These are phyloP conservation scores for Botrylloides violaceus DNA, from an alignment of 23 tunicate genomes.

Conservation along the genomic window DNA sequence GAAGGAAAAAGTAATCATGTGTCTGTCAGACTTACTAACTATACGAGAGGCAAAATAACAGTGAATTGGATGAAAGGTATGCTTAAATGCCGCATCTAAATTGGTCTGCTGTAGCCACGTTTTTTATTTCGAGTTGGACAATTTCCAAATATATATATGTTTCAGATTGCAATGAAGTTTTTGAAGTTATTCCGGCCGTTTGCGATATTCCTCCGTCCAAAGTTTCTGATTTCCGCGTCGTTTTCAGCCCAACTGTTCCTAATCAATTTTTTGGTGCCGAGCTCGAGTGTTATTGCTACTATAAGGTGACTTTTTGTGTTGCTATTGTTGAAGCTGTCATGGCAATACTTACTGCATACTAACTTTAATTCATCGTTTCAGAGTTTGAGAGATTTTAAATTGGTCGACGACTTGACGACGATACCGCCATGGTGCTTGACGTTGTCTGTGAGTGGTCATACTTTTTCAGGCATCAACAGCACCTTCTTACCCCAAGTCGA, in stretches of 20 bases:
- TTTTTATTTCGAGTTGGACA: background rate
- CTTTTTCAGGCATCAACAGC: slow-evolving; percentile 63
- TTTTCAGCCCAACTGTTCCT: slow-evolving; percentile 54
- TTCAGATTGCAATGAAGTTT: slow-evolving; percentile 51
- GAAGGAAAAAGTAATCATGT: slow-evolving; percentile 20
- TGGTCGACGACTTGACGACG: slow-evolving; percentile 40
- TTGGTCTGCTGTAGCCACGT: background rate
- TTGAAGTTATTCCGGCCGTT: slow-evolving; percentile 42
- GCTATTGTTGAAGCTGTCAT: background rate
- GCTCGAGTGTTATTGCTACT: slow-evolving; percentile 68
- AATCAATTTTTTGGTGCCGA: slow-evolving; percentile 57
- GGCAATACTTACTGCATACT: background rate
- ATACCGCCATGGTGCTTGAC: slow-evolving; percentile 70
- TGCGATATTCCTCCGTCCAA: slow-evolving; percentile 80
- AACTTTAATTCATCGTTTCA: background rate
- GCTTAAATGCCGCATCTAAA: background rate
- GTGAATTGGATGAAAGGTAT: slow-evolving; percentile 70
- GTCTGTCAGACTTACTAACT: slow-evolving; percentile 66
- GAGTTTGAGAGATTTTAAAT: slow-evolving; percentile 58
- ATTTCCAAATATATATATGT: background rate
- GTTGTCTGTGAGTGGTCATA: slow-evolving; percentile 62
- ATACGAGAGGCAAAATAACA: slow-evolving; percentile 75
- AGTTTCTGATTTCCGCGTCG: slow-evolving; percentile 55
- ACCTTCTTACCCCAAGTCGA: slow-evolving; percentile 44
- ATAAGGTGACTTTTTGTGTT: slow-evolving; percentile 35